These are phyloP conservation scores for Chrysolina americana DNA, from an alignment of 2,888 invertebrate species.

Conservation along the genomic window DNA sequence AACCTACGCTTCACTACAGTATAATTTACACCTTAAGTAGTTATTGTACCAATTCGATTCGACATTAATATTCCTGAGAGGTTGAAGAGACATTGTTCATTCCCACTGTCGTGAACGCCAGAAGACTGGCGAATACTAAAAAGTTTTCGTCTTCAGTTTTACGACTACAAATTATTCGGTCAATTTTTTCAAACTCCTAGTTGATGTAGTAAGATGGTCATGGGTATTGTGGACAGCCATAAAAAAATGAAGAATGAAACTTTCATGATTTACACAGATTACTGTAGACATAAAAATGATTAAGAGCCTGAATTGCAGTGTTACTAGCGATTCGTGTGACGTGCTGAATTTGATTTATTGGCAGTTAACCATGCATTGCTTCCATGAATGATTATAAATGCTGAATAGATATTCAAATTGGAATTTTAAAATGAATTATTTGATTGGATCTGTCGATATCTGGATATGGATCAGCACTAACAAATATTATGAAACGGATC, in stretches of 20 bases:
- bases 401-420: not conserved
- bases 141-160: slow-evolving; percentile 35
- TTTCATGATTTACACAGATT: not conserved
- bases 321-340: not conserved
- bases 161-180: slow-evolving; percentile 12
- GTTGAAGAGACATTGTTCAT: slow-evolving; percentile 41
- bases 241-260: not conserved
- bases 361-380: not conserved
- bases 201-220: not conserved
- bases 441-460: not conserved
- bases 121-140: slow-evolving; percentile 32
- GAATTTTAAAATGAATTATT: not conserved
- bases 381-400: not conserved
- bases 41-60: slow-evolving; percentile 33
- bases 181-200: not conserved
- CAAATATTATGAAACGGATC: too few relatives aligned
- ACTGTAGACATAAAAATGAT: not conserved
- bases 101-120: slow-evolving; percentile 5
- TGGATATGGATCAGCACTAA: too few relatives aligned
- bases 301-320: not conserved
- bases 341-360: slow-evolving; percentile 5
- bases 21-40: slow-evolving; percentile 43
- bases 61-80: slow-evolving; percentile 43
- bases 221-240: not conserved
- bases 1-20: slow-evolving; percentile 28